Conservation (phyloP, 2,113 vertebrate species). For the Panthera tigris region DNA sequence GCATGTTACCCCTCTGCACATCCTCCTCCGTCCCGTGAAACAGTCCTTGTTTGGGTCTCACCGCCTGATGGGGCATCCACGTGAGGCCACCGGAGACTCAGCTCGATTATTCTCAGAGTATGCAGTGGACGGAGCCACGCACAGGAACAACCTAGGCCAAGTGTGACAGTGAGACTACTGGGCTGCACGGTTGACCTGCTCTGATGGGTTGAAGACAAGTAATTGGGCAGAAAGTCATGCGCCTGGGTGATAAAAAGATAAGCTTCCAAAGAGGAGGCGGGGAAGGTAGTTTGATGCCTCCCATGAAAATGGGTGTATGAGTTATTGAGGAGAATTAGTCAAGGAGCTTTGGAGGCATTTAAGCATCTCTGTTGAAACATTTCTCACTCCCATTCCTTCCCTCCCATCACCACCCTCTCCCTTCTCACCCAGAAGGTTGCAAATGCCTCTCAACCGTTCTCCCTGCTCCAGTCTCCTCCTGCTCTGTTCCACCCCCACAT, state of each 20-base stretch:
- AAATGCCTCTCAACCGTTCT: neutral
- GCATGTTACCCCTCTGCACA: neutral
- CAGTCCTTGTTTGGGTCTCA: neutral
- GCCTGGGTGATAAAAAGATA: slow-evolving; percentile 70
- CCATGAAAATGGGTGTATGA: neutral
- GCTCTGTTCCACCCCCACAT: neutral
- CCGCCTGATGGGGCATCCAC: neutral
- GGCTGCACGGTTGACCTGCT: slow-evolving; percentile 55
- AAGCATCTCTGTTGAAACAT: slow-evolving; percentile 1
- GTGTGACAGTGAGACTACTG: slow-evolving; percentile 62
- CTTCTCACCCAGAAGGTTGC: slow-evolving; percentile 12
- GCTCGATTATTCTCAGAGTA: neutral
- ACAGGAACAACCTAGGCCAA: slow-evolving; percentile 42
- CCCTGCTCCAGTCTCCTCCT: neutral
- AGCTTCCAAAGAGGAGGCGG: slow-evolving; percentile 4
- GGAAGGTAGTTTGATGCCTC: neutral
- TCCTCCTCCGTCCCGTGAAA: neutral
- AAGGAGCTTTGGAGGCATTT: slow-evolving; percentile 52
- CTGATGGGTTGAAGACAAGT: slow-evolving; percentile 52
- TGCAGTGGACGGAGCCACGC: neutral
- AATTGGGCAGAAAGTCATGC: slow-evolving; percentile 69
- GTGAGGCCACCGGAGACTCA: neutral
- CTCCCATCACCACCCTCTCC: neutral
- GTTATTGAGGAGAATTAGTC: slow-evolving; percentile 18
- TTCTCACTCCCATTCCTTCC: slow-evolving; percentile 1